Base-by-base conservation (phyloP, 2,797 vertebrate genomes). In the Clarias fuscus region DNA sequence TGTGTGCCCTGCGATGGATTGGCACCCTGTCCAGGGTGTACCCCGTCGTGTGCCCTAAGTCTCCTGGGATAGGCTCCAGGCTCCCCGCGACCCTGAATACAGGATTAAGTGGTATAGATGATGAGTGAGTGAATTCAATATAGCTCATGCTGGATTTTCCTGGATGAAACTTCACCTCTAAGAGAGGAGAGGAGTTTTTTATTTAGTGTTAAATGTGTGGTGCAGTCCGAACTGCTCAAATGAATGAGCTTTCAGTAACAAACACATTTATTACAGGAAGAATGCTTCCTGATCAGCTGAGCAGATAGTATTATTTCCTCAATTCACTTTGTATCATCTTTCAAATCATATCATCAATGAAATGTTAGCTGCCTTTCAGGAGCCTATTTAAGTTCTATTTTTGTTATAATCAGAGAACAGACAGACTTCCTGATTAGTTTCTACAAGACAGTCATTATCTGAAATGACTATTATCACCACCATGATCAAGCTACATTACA, bases 361-460 rank as follows among this genome's bases (percentile, higher is more conserved):
- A 15, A 20, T 61, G 20, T 27, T 48, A 84, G 68, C 83, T 48
- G 56, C 33, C 70, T 84, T 62, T 84, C 48, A 48, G 59, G 71
- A 75, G 59, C n/a, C 83, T 48, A 20, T 84, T 75, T 65, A 76
- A 84, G 64, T 84, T 58, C n/a, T 76, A 27, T 30, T 62, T 73
- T 27, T 27, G 22, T 48, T 75, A 62, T 83, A 58, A 72, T n/a
- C 83, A 84, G 58, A 82, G 80, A 82, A 82, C 37, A 83, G 56
- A 68, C 81, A 83, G 81, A 83, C 81, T 70, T 83, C 81, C 67
- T 59, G 65, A 83, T 71, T 83, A n/a, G 80, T 82, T 68, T 82
- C 64, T 67, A 3, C 10, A 64, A 48, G 80, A 68, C 37, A 56
- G 15, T 11, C n/a, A 68, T 78, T 78, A 6, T 82, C 62, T 30